A percentile compares a stretch with the other conserved stretches of the same genome.
phyloP scores from a whole-genome alignment of 2,113 vertebrate species.

The Melanocharis versteri region DNA sequence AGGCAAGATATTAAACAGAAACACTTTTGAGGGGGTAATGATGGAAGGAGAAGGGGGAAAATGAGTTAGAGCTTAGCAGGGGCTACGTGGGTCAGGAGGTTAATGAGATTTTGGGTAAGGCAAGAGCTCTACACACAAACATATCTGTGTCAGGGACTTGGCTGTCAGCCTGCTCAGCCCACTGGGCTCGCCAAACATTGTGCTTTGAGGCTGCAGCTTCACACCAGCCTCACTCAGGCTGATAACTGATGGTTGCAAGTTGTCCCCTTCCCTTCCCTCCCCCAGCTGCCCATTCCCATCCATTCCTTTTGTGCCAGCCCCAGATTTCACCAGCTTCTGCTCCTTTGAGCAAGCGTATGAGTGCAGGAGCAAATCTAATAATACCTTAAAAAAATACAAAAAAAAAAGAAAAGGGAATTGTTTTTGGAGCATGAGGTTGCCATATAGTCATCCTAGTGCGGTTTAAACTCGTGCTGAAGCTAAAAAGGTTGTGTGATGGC shows the following conservation, averaged over 20 bases:
- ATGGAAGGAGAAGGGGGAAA: background rate
- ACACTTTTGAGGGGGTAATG: background rate
- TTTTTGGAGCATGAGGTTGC: background rate
- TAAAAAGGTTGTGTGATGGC: background rate
- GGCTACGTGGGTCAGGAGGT: background rate
- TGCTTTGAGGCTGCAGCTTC: background rate
- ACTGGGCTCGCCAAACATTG: background rate
- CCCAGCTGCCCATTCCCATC: background rate
- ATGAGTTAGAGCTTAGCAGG: background rate
- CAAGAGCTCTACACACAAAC: background rate
- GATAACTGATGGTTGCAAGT: background rate
- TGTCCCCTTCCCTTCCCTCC: background rate
- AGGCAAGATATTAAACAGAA: background rate
- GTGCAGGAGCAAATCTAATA: background rate
- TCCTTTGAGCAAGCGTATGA: background rate
- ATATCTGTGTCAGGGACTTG: background rate
- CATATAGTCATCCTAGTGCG: background rate
- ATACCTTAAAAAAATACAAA: background rate
- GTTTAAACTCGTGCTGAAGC: rapidly evolving
- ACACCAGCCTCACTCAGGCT: background rate
- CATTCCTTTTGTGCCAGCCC: background rate
- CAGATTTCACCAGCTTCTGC: background rate
- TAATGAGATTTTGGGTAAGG: background rate
- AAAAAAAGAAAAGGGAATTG: background rate
- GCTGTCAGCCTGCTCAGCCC: background rate